These are phyloP conservation scores for Bombycilla garrulus DNA, from an alignment of 2,113 vertebrate species.

Conservation along the genomic window DNA sequence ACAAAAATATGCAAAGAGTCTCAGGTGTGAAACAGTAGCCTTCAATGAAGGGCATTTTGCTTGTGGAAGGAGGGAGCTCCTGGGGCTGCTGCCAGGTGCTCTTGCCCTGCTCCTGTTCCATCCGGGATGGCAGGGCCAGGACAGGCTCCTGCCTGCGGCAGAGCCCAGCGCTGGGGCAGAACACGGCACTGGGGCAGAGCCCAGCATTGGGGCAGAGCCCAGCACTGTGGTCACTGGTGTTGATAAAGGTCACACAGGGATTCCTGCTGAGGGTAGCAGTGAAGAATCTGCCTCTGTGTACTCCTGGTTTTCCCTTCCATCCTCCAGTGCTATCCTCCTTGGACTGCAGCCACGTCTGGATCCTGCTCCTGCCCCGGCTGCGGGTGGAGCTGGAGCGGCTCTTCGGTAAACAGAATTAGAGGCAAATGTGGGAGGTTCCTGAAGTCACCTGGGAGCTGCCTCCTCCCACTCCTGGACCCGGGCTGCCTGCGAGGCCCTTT, in stretches of 20 bases:
- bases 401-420: neutral
- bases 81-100: neutral
- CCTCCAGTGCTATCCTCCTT: neutral
- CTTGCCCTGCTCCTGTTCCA: neutral
- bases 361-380: neutral
- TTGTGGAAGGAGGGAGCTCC: neutral
- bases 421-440: slow-evolving; percentile 32
- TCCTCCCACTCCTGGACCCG: neutral
- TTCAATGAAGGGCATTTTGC: neutral
- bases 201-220: neutral
- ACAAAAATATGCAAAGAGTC: neutral
- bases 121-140: neutral
- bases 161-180: neutral
- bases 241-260: neutral
- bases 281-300: neutral
- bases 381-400: slow-evolving; percentile 12
- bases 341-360: fast-evolving
- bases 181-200: neutral
- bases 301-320: neutral
- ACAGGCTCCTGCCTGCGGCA: neutral
- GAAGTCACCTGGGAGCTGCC: neutral
- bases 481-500: neutral
- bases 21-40: neutral
- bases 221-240: neutral
- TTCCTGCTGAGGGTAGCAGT: neutral